These are phyloP conservation scores for Sisor rabdophorus DNA, from an alignment of 2,113 vertebrate genomes.

Conservation along the genomic window DNA sequence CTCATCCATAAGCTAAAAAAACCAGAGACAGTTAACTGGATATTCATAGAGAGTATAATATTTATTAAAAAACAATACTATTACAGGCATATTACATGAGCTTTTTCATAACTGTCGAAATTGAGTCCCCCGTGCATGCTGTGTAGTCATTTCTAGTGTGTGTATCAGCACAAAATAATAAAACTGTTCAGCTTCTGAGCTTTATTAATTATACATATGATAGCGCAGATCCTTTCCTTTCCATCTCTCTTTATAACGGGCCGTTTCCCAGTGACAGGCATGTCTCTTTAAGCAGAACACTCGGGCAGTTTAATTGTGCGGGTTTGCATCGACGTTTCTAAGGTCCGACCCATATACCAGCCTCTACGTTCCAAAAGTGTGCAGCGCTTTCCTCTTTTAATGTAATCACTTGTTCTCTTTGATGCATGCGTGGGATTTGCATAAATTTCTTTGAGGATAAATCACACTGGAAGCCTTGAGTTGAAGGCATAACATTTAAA, in stretches of 20 bases:
- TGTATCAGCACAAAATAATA: slow-evolving; percentile 15
- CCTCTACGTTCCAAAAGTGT: slow-evolving; percentile 23
- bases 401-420: slow-evolving; percentile 71
- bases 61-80: neutral
- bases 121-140: neutral
- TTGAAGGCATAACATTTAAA: slow-evolving; percentile 73
- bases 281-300: slow-evolving; percentile 31
- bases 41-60: no score
- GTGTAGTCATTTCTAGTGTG: neutral
- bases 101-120: neutral
- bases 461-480: slow-evolving; percentile 64
- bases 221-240: slow-evolving; percentile 1
- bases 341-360: slow-evolving; percentile 23
- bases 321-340: slow-evolving; percentile 11
- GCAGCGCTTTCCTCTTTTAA: slow-evolving; percentile 58
- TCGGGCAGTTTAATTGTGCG: slow-evolving; percentile 36
- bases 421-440: slow-evolving; percentile 69
- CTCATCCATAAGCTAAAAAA: neutral
- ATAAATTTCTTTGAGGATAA: slow-evolving; percentile 72
- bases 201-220: neutral
- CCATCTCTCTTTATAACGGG: slow-evolving; percentile 12
- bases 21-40: no score
- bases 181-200: slow-evolving; percentile 18
- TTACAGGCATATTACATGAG: neutral
- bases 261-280: slow-evolving; percentile 20